phyloP scores from a whole-genome alignment of 2,113 vertebrate genomes.

The Pontoporia blainvillei region DNA sequence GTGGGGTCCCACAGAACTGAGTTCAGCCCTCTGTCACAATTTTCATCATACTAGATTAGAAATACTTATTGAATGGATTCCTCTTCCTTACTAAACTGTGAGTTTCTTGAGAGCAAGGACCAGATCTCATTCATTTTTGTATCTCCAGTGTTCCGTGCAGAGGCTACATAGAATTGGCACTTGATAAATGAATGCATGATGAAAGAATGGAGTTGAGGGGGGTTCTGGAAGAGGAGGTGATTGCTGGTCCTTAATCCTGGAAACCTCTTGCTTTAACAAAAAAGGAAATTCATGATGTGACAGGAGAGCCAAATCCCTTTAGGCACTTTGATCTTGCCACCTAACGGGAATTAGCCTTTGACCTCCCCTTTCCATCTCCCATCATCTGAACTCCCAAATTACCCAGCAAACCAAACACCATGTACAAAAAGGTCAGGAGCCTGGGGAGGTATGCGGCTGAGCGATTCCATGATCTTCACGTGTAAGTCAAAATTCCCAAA shows the following conservation, averaged over 20 bases:
- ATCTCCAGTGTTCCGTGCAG: background rate
- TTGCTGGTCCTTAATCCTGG: background rate
- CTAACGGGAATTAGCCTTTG: background rate
- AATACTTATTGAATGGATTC: background rate
- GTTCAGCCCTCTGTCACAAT: background rate
- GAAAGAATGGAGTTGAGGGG: background rate
- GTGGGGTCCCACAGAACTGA: background rate
- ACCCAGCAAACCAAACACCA: background rate
- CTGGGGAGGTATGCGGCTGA: background rate
- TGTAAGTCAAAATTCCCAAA: background rate
- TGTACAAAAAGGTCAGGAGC: background rate
- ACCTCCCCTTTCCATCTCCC: background rate
- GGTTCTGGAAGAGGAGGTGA: background rate
- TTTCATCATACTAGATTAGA: background rate
- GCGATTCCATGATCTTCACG: background rate
- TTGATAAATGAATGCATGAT: background rate
- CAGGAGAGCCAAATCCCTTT: background rate
- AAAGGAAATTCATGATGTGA: background rate
- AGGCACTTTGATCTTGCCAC: background rate
- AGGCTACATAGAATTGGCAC: background rate
- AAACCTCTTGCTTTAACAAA: slow-evolving; percentile 19
- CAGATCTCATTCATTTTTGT: background rate
- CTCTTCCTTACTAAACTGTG: background rate
- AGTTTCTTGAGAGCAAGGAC: background rate
- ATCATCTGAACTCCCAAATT: background rate